phyloP scores from a whole-genome alignment of 1,140 invertebrate species.

The Zaprionus vittiger region DNA sequence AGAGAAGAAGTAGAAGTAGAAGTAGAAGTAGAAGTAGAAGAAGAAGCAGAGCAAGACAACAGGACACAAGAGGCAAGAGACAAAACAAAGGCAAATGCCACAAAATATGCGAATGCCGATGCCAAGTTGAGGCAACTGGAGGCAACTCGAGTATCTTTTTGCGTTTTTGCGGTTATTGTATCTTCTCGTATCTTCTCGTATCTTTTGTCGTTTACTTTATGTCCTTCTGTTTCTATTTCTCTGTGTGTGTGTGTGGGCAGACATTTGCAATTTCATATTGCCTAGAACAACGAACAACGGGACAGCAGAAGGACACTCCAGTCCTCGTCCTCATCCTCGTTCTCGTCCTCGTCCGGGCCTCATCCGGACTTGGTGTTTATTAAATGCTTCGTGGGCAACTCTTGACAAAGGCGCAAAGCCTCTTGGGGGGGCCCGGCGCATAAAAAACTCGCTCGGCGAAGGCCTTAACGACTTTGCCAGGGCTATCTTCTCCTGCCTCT shows the following conservation, averaged over 20 bases:
- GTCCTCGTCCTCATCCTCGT: background rate
- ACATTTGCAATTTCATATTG: constrained; percentile 56
- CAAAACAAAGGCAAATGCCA: constrained; percentile 45
- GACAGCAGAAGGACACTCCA: constrained; percentile 1
- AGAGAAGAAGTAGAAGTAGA: background rate
- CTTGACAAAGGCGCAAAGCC: constrained; percentile 56
- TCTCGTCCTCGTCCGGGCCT: background rate
- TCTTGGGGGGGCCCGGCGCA: constrained; percentile 32
- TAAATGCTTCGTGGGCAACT: constrained; percentile 64
- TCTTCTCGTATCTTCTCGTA: constrained; percentile 26
- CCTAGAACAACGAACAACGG: constrained; percentile 5
- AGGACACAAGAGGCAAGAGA: background rate
- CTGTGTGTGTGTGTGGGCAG: constrained; percentile 22
- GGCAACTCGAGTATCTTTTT: constrained; percentile 35
- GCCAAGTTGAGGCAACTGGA: constrained; percentile 6
- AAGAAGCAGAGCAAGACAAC: constrained; percentile 27
- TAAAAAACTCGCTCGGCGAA: constrained; percentile 47
- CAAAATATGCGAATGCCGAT: constrained; percentile 45
- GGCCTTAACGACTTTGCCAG: constrained; percentile 65
- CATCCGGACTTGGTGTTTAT: constrained; percentile 56
- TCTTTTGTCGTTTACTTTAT: constrained; percentile 37
- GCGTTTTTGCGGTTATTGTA: constrained; percentile 22
- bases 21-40: background rate
- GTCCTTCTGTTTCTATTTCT: constrained; percentile 6
- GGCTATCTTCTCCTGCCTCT: constrained; percentile 25